Evolutionary conservation across 2,888 invertebrate species (phyloP).

Genomic region (Harpalus rubripes): DNA sequence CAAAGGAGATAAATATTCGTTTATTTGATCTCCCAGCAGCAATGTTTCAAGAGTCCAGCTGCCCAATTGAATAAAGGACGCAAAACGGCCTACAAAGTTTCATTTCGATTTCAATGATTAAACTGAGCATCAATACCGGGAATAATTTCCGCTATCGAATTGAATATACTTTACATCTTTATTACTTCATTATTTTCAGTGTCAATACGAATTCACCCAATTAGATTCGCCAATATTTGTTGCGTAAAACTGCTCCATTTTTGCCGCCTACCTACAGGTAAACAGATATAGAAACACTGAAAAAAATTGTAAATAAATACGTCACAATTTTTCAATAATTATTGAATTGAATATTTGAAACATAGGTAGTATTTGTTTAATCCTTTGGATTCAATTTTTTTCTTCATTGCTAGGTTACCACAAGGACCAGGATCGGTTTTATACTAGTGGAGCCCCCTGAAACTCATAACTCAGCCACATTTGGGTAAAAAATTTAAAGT

Average conservation of each 20-base stretch:
- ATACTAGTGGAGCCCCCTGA: too few relatives aligned
- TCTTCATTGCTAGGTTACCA: too few relatives aligned
- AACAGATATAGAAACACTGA: too few relatives aligned
- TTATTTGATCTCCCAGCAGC: not conserved
- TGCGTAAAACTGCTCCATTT: not conserved
- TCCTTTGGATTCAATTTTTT: too few relatives aligned
- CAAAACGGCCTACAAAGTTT: not conserved
- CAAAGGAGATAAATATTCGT: not conserved
- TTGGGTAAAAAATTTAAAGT: too few relatives aligned
- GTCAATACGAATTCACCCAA: not conserved
- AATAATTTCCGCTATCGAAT: slow-evolving; percentile 6
- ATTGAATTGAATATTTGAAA: too few relatives aligned
- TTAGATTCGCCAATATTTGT: not conserved
- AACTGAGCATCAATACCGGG: not conserved
- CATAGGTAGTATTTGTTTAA: too few relatives aligned
- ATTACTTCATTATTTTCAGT: slow-evolving; percentile 7
- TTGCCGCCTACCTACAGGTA: not conserved
- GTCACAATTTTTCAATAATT: too few relatives aligned
- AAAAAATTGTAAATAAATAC: too few relatives aligned
- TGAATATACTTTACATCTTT: slow-evolving; percentile 7
- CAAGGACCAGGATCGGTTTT: too few relatives aligned
- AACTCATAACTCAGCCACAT: too few relatives aligned
- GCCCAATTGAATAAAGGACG: not conserved
- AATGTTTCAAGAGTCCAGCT: not conserved
- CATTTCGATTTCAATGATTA: not conserved